Evolutionary conservation across 2,113 vertebrate species (phyloP).

Genomic region (rabbit (Oryctolagus cuniculus)): DNA sequence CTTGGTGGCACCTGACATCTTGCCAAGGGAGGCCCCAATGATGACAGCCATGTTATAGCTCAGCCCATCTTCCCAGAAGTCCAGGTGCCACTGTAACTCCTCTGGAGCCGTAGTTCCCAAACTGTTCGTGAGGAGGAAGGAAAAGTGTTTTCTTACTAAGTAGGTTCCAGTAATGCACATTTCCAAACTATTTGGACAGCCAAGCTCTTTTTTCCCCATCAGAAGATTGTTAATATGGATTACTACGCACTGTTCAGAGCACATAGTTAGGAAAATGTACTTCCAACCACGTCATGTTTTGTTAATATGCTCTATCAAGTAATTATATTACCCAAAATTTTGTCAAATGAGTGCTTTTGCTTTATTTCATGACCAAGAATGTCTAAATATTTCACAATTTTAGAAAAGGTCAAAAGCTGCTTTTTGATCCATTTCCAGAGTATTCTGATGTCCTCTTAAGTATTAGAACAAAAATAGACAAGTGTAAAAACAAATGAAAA

Average conservation of each 20-base stretch:
- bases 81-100: background rate
- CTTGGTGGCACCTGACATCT: no score
- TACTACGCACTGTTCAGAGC: no score
- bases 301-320: background rate
- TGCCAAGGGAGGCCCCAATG: no score
- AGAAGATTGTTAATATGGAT: background rate
- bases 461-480: background rate
- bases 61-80: no score
- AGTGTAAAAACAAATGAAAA: slow-evolving; percentile 9
- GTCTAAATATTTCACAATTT: background rate
- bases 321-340: background rate
- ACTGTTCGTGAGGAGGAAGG: background rate
- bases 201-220: background rate
- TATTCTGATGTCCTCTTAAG: background rate
- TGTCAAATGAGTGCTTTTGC: background rate
- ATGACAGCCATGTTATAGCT: no score
- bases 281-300: background rate
- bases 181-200: background rate
- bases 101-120: background rate
- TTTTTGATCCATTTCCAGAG: background rate
- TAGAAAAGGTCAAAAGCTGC: background rate
- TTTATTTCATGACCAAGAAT: background rate
- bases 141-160: background rate
- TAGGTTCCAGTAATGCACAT: background rate
- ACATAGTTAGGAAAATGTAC: background rate